Evolutionary conservation across 2,888 invertebrate species (phyloP), one percentile per base, ranked within the genome.

Genomic region (Fragum whitleyi): DNA sequence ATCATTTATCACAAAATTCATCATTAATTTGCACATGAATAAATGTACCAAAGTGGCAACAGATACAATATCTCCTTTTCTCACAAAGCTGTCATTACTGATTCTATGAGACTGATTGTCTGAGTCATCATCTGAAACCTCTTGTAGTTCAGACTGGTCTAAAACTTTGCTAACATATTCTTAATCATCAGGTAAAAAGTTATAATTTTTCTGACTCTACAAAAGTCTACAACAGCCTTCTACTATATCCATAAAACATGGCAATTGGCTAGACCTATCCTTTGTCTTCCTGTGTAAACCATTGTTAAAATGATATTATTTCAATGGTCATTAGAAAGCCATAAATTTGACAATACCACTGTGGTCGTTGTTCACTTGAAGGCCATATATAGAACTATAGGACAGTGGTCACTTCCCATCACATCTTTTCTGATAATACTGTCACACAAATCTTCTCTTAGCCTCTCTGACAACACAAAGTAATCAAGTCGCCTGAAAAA

Each of bases 321-420:
- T 36, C 32, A 36, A 6, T 36, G 32, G 32, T 61, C 61, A 80
- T 57, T 80, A 80, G 11, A 80, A 36, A 32, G 89, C 88, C 85
- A 92, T 86, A 53, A 86, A 86, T 26, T 91, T 82, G 9, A 97
- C 95, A 87, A 99, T 95, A 0, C 99, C 99, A 93, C 99, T 99
- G 94, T 99, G 99, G 94, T 99, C 99, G 92, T 98, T 98, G 9
- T 0, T 61, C 61, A 80, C 65, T 80, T 83, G 11, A 80, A 36
- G 47, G 89, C 88, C 86, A 92, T 86, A 57, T 86, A 86, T 26
- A 92, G 82, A 9, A 97, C 95, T 87, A 99, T 95, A 0, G 99
- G 99, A 93, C 99, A 99, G 94, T 99, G 99, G 94, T 99, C 99
- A 92, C 98, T 98, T 53, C 99, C 99, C 92, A 96, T 96, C 5